phyloP scores from a whole-genome alignment of 2,797 vertebrate species.

The Zenarchopterus dispar region DNA sequence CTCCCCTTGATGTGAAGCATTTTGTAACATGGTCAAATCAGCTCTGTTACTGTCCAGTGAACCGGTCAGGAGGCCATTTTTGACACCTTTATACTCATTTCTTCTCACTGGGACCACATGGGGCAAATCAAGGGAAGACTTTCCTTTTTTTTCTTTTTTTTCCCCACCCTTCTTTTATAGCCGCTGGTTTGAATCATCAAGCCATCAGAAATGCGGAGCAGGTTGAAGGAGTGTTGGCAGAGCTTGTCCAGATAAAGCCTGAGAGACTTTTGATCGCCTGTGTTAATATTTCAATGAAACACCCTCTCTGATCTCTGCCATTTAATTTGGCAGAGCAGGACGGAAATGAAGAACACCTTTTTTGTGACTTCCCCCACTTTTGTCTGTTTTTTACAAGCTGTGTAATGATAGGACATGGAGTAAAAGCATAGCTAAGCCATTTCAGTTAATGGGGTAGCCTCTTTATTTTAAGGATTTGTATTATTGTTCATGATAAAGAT shows the following conservation, averaged over 20 bases:
- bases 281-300: conserved; percentile 72
- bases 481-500: neutral
- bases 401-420: conserved; percentile 44
- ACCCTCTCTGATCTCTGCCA: conserved; percentile 69
- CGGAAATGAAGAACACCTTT: conserved; percentile 75
- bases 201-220: conserved; percentile 61
- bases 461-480: neutral
- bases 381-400: conserved; percentile 67
- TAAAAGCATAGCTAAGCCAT: neutral
- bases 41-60: conserved; percentile 52
- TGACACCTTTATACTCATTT: conserved; percentile 68
- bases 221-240: conserved; percentile 69
- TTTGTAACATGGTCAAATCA: conserved; percentile 48
- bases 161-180: conserved; percentile 8
- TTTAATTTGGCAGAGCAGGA: conserved; percentile 57
- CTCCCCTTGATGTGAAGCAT: conserved; percentile 35
- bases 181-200: conserved; percentile 71
- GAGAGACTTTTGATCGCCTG: conserved; percentile 69
- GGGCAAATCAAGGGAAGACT: conserved; percentile 64
- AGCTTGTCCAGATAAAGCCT: conserved; percentile 70
- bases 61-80: conserved; percentile 36
- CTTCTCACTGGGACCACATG: conserved; percentile 62
- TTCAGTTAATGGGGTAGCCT: neutral
- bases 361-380: conserved; percentile 67
- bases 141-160: conserved; percentile 23